phyloP scores from a whole-genome alignment of 37 sponge, comb jelly and placozoan species.

The Cliona cf. orientalis region DNA sequence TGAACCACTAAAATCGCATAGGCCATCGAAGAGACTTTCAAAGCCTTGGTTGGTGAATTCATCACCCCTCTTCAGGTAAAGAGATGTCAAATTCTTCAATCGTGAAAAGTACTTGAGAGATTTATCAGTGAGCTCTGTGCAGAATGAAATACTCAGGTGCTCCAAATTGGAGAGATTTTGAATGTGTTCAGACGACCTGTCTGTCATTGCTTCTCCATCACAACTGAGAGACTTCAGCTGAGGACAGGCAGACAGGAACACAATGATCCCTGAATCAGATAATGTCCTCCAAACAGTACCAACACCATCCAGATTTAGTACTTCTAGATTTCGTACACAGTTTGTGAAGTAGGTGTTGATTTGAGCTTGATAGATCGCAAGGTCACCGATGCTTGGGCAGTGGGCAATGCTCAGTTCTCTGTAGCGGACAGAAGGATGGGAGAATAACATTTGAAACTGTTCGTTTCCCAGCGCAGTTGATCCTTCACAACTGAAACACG shows the following conservation, averaged over 20 bases:
- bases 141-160: constrained; percentile 21
- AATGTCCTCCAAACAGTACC: background rate
- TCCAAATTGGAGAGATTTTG: background rate
- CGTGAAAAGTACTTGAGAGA: constrained; percentile 7
- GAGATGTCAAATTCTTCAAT: background rate
- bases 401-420: constrained; percentile 29
- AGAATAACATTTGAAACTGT: background rate
- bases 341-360: background rate
- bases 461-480: background rate
- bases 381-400: constrained; percentile 11
- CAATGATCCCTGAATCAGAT: constrained; percentile 1
- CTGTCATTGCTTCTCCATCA: constrained; percentile 34
- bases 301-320: constrained; percentile 29
- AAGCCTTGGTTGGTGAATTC: constrained; percentile 8
- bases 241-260: constrained; percentile 15
- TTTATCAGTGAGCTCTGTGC: constrained; percentile 17
- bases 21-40: background rate
- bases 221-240: background rate
- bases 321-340: background rate
- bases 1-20: background rate
- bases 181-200: background rate
- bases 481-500: constrained; percentile 8
- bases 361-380: background rate
- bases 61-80: constrained; percentile 4
- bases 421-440: background rate